phyloP scores from a whole-genome alignment of 2,797 vertebrate genomes.

The Danio kyathit region DNA sequence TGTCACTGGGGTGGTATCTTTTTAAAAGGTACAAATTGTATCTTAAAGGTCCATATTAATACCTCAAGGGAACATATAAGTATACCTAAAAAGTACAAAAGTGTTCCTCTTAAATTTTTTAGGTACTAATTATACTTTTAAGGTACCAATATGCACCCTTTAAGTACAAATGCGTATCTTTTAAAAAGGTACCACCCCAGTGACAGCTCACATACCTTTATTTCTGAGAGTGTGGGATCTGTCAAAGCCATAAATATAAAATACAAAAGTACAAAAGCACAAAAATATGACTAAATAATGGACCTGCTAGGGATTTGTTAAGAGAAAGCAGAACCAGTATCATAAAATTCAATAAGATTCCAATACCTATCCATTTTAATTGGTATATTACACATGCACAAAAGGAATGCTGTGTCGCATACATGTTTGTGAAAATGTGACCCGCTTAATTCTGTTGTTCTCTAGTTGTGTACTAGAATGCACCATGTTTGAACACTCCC shows the following conservation, averaged over 20 bases:
- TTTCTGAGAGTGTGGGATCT: not conserved
- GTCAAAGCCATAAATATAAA: not conserved
- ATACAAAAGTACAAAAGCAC: not conserved
- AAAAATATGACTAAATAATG: not conserved
- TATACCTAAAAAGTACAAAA: too few species aligned
- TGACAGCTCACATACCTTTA: too few species aligned
- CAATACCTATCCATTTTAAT: not conserved
- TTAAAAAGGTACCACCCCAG: too few species aligned
- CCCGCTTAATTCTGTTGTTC: not conserved
- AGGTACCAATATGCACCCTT: too few species aligned
- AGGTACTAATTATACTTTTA: too few species aligned
- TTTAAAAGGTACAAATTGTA: too few species aligned
- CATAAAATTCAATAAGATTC: not conserved
- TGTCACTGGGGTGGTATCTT: too few species aligned
- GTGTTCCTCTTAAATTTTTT: too few species aligned
- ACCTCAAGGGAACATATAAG: too few species aligned
- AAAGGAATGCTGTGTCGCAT: not conserved
- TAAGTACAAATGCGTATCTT: too few species aligned
- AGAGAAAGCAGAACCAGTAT: not conserved
- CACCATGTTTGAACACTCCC: not conserved
- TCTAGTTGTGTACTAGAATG: too few species aligned
- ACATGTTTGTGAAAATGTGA: conserved; percentile 25
- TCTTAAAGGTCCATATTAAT: too few species aligned
- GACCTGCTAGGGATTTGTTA: not conserved
- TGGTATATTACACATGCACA: not conserved